Evolutionary conservation across 92 coral and sea anemone genomes (phyloP).

Genomic region (Porites divaricata): DNA sequence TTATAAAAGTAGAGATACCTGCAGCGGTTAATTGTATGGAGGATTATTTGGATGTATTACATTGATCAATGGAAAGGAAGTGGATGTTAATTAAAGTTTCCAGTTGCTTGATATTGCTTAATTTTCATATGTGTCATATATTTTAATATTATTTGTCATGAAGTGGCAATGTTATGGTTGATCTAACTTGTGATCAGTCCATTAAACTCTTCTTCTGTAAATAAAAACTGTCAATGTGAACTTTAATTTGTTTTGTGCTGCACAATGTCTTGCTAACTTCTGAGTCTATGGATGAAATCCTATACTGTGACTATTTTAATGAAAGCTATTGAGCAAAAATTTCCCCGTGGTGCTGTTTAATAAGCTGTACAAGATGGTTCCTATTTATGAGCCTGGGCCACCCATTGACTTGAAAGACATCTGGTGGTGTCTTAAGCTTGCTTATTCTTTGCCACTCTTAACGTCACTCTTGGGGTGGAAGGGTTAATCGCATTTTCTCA

Average conservation of each 20-base stretch:
- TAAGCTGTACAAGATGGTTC: background rate
- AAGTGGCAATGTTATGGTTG: background rate
- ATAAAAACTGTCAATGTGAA: background rate
- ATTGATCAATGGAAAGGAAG: background rate
- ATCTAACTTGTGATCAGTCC: background rate
- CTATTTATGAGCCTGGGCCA: background rate
- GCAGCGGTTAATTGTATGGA: background rate
- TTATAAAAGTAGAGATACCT: background rate
- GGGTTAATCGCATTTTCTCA: background rate
- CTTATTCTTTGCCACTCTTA: background rate
- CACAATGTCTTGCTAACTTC: background rate
- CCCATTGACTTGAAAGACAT: background rate
- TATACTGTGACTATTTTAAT: background rate
- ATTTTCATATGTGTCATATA: background rate
- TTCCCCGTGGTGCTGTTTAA: background rate
- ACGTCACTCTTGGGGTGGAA: background rate
- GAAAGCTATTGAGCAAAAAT: background rate
- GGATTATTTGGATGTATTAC: background rate
- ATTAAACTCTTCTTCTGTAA: background rate
- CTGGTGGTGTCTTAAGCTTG: background rate
- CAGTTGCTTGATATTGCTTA: background rate
- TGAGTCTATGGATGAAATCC: background rate
- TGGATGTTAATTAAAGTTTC: background rate
- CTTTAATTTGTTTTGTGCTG: background rate
- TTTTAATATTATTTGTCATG: no score